A percentile compares a stretch with the other conserved stretches of the same genome.
phyloP scores from a whole-genome alignment of 2,113 vertebrate species.

The Anguilla rostrata region DNA sequence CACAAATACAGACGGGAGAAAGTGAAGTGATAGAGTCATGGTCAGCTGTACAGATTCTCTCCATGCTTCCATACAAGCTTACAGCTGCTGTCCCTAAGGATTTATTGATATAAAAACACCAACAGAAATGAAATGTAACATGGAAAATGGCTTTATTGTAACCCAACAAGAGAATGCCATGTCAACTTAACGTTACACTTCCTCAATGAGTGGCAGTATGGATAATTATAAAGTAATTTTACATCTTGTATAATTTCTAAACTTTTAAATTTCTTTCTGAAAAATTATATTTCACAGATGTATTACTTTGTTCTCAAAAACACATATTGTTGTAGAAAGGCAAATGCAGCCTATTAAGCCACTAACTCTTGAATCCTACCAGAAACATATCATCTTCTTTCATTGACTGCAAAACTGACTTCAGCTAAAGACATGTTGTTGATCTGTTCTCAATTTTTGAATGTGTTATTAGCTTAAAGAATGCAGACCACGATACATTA shows the following conservation, averaged over 20 bases:
- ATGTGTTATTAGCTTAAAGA: not conserved
- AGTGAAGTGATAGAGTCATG: not conserved
- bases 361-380: not conserved
- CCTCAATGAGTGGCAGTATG: not conserved
- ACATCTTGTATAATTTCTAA: no score
- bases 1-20: not conserved
- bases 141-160: not conserved
- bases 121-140: not conserved
- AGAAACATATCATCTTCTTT: not conserved
- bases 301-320: not conserved
- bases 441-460: not conserved
- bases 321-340: not conserved
- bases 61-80: not conserved
- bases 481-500: not conserved
- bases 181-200: no score
- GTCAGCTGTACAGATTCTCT: not conserved
- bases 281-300: no score
- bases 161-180: not conserved
- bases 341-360: not conserved
- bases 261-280: no score
- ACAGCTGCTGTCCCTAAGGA: not conserved
- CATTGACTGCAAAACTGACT: not conserved
- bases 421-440: not conserved
- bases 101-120: not conserved
- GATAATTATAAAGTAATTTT: no score